Evolutionary conservation across 2,888 invertebrate species (phyloP).

Genomic region (Amblyteles armatorius): DNA sequence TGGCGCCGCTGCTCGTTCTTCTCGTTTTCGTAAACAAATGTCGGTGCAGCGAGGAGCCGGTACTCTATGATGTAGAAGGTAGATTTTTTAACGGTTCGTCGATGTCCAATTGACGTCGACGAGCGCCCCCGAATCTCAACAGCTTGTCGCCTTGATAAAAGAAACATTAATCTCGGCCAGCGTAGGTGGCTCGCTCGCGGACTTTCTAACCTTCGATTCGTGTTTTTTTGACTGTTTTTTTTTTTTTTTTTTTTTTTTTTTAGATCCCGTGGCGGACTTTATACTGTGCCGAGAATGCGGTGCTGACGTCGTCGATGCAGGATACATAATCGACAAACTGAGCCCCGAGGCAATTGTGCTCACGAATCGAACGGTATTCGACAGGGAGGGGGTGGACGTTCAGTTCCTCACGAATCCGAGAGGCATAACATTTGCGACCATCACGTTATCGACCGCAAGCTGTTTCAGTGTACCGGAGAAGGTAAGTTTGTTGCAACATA

Average conservation of each 20-base stretch:
- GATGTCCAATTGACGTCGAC: neutral
- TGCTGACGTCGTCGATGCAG: slow-evolving; percentile 86
- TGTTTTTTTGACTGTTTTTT: neutral
- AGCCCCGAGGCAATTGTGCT: slow-evolving; percentile 85
- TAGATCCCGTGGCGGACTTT: slow-evolving; percentile 82
- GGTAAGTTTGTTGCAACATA: slow-evolving; percentile 77
- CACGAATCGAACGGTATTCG: slow-evolving; percentile 86
- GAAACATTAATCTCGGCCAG: neutral
- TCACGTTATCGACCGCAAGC: slow-evolving; percentile 86
- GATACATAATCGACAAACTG: slow-evolving; percentile 85
- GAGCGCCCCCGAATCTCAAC: neutral
- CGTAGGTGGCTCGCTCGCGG: neutral
- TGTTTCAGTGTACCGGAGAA: slow-evolving; percentile 86
- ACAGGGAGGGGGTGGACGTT: slow-evolving; percentile 86
- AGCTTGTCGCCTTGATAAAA: neutral
- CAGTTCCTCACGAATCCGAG: slow-evolving; percentile 87
- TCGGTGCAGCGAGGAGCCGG: slow-evolving; percentile 52
- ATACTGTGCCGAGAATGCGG: slow-evolving; percentile 87
- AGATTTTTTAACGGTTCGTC: slow-evolving; percentile 8
- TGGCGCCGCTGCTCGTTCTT: slow-evolving; percentile 60
- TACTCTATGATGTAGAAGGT: slow-evolving; percentile 41
- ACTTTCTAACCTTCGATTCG: neutral
- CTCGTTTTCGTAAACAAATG: slow-evolving; percentile 65
- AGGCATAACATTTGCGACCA: slow-evolving; percentile 86
- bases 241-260: no score